Percentiles rank a stretch among this genome's conserved stretches.
These are phyloP conservation scores for Ooceraea biroi DNA, from an alignment of 1,140 invertebrate species.

Conservation along the genomic window DNA sequence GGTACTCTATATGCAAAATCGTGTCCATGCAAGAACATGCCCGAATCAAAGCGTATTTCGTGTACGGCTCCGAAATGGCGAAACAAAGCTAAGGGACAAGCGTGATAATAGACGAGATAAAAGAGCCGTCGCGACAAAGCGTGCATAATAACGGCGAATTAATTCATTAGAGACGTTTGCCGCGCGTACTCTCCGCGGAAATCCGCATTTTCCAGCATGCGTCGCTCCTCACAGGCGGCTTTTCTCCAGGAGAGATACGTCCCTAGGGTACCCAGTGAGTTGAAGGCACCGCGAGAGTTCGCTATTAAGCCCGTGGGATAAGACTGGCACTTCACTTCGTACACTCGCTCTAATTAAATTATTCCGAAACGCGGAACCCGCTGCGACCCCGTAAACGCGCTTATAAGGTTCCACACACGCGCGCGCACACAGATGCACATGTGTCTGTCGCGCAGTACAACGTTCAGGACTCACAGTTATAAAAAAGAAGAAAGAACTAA, in stretches of 20 bases:
- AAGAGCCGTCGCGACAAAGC: conserved; percentile 5
- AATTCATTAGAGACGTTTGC: conserved; percentile 60
- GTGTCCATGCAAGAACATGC: neutral
- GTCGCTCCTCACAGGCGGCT: conserved; percentile 8
- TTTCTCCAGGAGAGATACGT: conserved; percentile 58
- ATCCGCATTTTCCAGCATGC: conserved; percentile 36
- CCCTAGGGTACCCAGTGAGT: conserved; percentile 62
- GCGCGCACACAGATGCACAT: neutral
- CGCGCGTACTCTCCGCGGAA: conserved; percentile 13
- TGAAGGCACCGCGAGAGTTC: conserved; percentile 60
- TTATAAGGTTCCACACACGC: neutral
- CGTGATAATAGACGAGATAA: neutral
- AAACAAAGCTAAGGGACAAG: neutral
- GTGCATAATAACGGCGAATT: conserved; percentile 63
- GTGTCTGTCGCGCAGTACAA: neutral
- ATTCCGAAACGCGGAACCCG: conserved; percentile 74
- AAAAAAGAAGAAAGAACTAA: neutral
- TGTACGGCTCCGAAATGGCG: neutral
- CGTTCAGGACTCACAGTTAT: neutral
- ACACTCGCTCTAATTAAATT: conserved; percentile 80
- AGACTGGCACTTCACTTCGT: conserved; percentile 77
- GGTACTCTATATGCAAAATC: neutral
- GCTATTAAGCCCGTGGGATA: conserved; percentile 81
- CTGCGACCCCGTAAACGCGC: neutral
- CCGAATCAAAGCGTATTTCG: neutral